Evolutionary conservation across 2,888 invertebrate species (phyloP), one percentile per base, ranked within the genome.

Genomic region (Leucoptera coffeella): DNA sequence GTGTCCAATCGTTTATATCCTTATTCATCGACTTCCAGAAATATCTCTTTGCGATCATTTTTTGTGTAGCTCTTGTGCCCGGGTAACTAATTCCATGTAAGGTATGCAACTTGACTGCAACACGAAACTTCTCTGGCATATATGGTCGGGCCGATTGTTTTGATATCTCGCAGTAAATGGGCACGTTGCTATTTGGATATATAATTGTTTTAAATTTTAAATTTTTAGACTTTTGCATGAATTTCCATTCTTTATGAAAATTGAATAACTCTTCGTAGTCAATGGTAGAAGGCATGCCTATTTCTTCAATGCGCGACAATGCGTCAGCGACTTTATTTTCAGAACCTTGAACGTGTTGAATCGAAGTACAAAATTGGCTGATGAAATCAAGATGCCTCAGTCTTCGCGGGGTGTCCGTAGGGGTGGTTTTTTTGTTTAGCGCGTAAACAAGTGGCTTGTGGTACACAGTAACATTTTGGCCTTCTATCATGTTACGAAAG

Each of bases 331-430:
- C 32, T 11, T 24, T 17, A 22, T 38, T 38, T 6, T 31, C 22
- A 4, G 22, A 8, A 8, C 36, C 36, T n/a, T 21, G 14, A 1
- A 37, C 15, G 22, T 35, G 25, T 12, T 28, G 25, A 14, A 37
- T 35, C 6, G 35, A 28, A 1, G 31, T 35, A 2, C 34, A 34
- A 27, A 35, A 37, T 12, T 39, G 32, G 17, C 37, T 38, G n/a
- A n/a, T n/a, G n/a, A n/a, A n/a, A n/a, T n/a, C n/a, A n/a, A n/a
- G n/a, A n/a, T n/a, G n/a, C n/a, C n/a, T n/a, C n/a, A n/a, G n/a
- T n/a, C n/a, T n/a, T n/a, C n/a, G n/a, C n/a, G n/a, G n/a, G n/a
- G n/a, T 35, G 12, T 32, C 36, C 4, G n/a, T n/a, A n/a, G 10
- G 3, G 8, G n/a, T 4, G 14, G 8, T 3, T 13, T 4, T 12